These are phyloP conservation scores for Apodemia zela DNA, from an alignment of 2,888 invertebrate genomes.

Conservation along the genomic window DNA sequence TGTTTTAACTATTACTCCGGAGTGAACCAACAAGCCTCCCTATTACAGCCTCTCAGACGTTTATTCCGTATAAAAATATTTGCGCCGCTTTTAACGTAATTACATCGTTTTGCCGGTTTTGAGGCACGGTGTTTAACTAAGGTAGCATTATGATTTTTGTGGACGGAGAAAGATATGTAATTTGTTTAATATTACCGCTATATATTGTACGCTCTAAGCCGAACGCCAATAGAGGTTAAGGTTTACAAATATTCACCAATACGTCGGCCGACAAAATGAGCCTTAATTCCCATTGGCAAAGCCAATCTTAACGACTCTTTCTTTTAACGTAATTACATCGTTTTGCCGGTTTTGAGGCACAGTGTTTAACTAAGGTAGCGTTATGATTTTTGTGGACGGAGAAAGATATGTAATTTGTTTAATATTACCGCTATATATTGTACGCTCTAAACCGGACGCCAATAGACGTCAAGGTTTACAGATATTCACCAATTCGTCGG, in stretches of 20 bases:
- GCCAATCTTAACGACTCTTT: too few species aligned
- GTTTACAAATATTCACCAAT: too few species aligned
- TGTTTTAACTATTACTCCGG: slow-evolving; percentile 52
- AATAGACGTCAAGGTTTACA: too few species aligned
- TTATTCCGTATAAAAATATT: slow-evolving; percentile 63
- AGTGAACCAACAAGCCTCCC: slow-evolving; percentile 32
- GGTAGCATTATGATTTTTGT: slow-evolving; percentile 13
- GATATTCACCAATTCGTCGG: too few species aligned
- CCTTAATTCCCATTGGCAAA: too few species aligned
- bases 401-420: slow-evolving; percentile 6
- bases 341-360: slow-evolving; percentile 15
- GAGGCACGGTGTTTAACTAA: slow-evolving; percentile 5
- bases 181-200: slow-evolving; percentile 13
- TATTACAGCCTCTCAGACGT: slow-evolving; percentile 50
- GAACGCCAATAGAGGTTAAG: too few species aligned
- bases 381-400: slow-evolving; percentile 3
- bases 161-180: not conserved
- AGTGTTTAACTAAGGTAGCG: slow-evolving; percentile 1
- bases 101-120: slow-evolving; percentile 42
- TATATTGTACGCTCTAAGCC: not conserved
- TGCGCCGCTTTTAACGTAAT: slow-evolving; percentile 73
- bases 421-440: not conserved
- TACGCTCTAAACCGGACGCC: too few species aligned
- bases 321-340: slow-evolving; percentile 74
- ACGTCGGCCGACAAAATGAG: too few species aligned